Conservation (phyloP, 2,113 vertebrate genomes). For the Megaptera novaeangliae region DNA sequence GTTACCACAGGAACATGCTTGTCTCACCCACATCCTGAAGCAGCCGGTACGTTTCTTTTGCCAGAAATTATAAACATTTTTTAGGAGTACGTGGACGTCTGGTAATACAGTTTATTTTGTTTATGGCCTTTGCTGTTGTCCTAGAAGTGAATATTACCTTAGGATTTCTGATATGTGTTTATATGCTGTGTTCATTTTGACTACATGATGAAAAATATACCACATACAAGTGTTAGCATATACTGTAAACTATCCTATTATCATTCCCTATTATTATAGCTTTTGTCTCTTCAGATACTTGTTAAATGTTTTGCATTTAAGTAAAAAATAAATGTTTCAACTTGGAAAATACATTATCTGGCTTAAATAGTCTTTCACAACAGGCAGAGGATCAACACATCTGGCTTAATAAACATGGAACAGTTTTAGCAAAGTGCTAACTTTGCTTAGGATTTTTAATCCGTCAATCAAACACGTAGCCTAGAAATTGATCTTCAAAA, state of each 20-base stretch:
- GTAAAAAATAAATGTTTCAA: not conserved
- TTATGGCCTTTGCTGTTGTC: slow-evolving; percentile 16
- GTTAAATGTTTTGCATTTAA: not conserved
- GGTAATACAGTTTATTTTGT: slow-evolving; percentile 26
- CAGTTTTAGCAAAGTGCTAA: not conserved
- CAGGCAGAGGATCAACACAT: not conserved
- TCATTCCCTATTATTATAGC: not conserved
- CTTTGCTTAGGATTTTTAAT: not conserved
- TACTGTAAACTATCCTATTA: not conserved
- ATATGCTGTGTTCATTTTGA: not conserved
- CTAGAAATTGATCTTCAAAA: not conserved
- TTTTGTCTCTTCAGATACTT: not conserved
- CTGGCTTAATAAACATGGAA: not conserved
- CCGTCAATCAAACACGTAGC: not conserved
- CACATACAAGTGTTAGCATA: not conserved
- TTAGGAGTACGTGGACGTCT: slow-evolving; percentile 47
- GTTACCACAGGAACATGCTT: slow-evolving; percentile 56
- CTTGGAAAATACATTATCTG: not conserved
- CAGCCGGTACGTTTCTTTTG: slow-evolving; percentile 57
- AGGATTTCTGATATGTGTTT: not conserved
- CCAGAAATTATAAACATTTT: slow-evolving; percentile 48
- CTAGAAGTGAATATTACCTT: slow-evolving; percentile 3
- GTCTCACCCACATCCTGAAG: slow-evolving; percentile 72
- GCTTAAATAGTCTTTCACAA: not conserved
- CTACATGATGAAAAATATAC: not conserved